Conservation (phyloP, 2,888 invertebrate species). For the Chrysolina haemoptera region DNA sequence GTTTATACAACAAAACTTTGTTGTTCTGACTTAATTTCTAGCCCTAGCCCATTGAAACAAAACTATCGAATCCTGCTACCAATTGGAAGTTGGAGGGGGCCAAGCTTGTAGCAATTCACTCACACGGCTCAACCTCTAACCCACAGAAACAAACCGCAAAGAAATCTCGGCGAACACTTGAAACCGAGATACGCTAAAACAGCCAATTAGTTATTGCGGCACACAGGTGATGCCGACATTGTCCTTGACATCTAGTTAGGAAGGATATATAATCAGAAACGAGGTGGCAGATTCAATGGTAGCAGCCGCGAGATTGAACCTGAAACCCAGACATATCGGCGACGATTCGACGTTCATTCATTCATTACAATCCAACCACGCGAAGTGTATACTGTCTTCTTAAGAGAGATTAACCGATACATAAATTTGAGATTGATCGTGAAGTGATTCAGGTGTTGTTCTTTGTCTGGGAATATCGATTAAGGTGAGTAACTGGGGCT, state of each 20-base stretch:
- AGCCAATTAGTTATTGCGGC: slow-evolving; percentile 15
- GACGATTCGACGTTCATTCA: slow-evolving; percentile 40
- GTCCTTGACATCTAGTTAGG: slow-evolving; percentile 51
- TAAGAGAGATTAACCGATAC: not conserved
- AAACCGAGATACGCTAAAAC: not conserved
- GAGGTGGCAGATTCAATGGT: slow-evolving; percentile 48
- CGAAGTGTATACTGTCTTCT: not conserved
- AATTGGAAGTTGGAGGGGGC: not conserved
- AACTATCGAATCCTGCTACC: not conserved
- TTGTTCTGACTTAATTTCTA: too few species aligned
- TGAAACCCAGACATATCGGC: slow-evolving; percentile 59
- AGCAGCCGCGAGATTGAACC: slow-evolving; percentile 43
- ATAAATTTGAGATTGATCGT: slow-evolving; percentile 10
- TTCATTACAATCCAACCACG: slow-evolving; percentile 23
- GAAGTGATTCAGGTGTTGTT: slow-evolving; percentile 15
- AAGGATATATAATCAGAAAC: slow-evolving; percentile 60
- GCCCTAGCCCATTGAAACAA: too few species aligned
- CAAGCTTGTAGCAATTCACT: not conserved
- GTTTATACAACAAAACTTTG: too few species aligned
- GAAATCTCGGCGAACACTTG: not conserved
- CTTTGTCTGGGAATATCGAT: not conserved
- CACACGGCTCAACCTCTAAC: not conserved
- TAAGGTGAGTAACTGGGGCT: not conserved
- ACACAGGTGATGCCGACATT: slow-evolving; percentile 23
- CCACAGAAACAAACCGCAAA: not conserved